Evolutionary conservation across 2,888 invertebrate species (phyloP).

Genomic region (Lissocephala sabroskyi): DNA sequence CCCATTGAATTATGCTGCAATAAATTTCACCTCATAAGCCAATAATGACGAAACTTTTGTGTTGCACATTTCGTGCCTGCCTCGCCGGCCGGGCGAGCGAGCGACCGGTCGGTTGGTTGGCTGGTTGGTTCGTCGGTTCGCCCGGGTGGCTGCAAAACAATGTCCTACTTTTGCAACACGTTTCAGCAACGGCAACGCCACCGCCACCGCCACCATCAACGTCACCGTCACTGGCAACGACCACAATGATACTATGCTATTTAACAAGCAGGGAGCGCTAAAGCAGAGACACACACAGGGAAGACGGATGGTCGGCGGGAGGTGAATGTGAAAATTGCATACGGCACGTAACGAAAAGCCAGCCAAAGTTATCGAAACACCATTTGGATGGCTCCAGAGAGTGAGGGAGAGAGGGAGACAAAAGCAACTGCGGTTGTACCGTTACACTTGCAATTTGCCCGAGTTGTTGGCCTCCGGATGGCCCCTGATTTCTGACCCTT

Average conservation of each 20-base stretch:
- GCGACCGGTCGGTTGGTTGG: too few species aligned
- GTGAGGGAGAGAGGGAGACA: too few species aligned
- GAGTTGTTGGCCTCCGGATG: too few species aligned
- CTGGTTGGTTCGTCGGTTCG: not conserved
- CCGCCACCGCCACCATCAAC: constrained; percentile 15
- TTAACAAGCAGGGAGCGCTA: too few species aligned
- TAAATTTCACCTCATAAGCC: constrained; percentile 63
- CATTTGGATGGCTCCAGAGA: too few species aligned
- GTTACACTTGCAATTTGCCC: too few species aligned
- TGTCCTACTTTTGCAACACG: constrained; percentile 62
- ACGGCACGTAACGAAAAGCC: constrained; percentile 44
- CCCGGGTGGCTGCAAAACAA: constrained; percentile 49
- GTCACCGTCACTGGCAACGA: constrained; percentile 38
- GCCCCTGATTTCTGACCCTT: too few species aligned
- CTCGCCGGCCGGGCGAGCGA: not conserved
- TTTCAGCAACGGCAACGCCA: constrained; percentile 38
- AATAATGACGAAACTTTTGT: constrained; percentile 65
- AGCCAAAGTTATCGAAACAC: constrained; percentile 47
- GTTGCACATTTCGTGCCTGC: constrained; percentile 48
- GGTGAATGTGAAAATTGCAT: constrained; percentile 51
- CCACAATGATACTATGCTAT: not conserved
- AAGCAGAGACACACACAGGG: too few species aligned
- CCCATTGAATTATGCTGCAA: constrained; percentile 58
- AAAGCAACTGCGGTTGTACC: too few species aligned
- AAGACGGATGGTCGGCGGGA: too few species aligned